A percentile compares a stretch with the other conserved stretches of the same genome.
Evolutionary conservation across 2,113 vertebrate species (phyloP).

Genomic region (Crotalus viridis): DNA sequence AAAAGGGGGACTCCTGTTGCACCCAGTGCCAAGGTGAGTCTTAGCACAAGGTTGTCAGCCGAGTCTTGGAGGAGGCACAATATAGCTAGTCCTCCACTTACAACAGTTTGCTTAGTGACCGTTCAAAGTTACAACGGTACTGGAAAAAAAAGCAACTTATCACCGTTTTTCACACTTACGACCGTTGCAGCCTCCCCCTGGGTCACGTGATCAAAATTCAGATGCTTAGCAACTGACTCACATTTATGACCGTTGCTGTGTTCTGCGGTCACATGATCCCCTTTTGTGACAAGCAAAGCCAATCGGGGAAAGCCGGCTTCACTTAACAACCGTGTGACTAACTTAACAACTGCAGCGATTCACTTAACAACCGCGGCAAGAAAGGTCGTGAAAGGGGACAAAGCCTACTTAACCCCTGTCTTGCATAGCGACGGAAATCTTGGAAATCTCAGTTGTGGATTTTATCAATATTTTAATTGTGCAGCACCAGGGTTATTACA

Average conservation of each 20-base stretch:
- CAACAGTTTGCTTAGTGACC: no score
- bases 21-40: constrained; percentile 77
- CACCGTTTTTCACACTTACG: no score
- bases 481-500: no score
- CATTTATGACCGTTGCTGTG: not conserved
- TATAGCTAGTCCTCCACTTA: not conserved
- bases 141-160: no score
- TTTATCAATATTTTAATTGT: not conserved
- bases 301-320: no score
- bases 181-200: no score
- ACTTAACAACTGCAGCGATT: not conserved
- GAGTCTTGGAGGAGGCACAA: not conserved
- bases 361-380: not conserved
- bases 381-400: not conserved
- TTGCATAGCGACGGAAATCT: not conserved
- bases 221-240: not conserved
- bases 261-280: not conserved
- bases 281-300: not conserved
- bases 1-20: constrained; percentile 77
- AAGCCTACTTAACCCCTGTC: not conserved
- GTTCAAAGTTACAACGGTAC: no score
- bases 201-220: no score
- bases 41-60: not conserved
- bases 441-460: not conserved
- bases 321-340: not conserved